Evolutionary conservation across 2,888 invertebrate species (phyloP), one percentile per base, ranked within the genome.

Genomic region (Gryllus longicercus): DNA sequence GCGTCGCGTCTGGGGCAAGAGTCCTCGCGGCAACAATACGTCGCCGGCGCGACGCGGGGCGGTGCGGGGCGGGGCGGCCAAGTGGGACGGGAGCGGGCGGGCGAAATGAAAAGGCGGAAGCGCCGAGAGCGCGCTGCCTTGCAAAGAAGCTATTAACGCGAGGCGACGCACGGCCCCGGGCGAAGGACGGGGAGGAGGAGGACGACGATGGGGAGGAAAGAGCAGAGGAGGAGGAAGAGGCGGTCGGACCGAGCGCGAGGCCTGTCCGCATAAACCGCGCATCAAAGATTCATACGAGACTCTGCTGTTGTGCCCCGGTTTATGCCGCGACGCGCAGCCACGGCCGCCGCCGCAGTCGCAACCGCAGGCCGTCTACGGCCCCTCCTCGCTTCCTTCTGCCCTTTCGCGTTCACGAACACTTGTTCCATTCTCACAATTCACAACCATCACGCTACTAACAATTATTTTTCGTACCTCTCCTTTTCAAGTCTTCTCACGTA

Each of bases 51-150:
- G 38, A 8, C 5, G 38, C 38, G 8, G 38, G 0, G 38, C 8
- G 38, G 8, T 0, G 38, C 4, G 38, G 8, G 8, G 38, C 38
- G 38, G 38, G 38, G 38, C 8, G 38, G 38, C 38, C 38, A 38
- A 38, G 38, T 38, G 38, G 8, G n/a, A 14, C 10, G 63, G 63
- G 14, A n/a, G 63, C 14, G 63, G n/a, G 63, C 63, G 38, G 5
- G 63, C 63, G 16, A 63, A 63, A 63, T 63, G 63, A 63, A 63
- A 63, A 63, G 63, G n/a, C 63, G 63, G 63, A 63, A 63, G 63
- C n/a, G 4, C 16, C 14, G 63, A 63, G 63, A 63, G 63, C 16
- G 63, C n/a, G 63, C 16, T 8, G 63, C 63, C 63, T 63, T 63
- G 63, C 63, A 63, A 63, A 63, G 63, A 63, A 63, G 63, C 63